Base-by-base conservation (phyloP, 2,888 invertebrate genomes). In the Microctonus hyperodae region DNA sequence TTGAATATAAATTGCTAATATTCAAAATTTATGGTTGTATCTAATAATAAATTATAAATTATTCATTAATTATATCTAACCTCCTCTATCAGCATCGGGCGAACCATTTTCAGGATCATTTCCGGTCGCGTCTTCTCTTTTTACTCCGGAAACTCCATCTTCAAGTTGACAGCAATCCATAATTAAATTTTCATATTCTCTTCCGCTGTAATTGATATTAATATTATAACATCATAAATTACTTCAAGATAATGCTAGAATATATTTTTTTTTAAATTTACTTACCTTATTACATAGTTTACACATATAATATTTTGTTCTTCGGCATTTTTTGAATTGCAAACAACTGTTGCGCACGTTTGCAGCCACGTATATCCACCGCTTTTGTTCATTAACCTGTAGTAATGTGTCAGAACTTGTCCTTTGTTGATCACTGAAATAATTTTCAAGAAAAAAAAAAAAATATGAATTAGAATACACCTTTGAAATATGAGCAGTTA, bases 251-350 rank as follows among this genome's bases (percentile, higher is more conserved):
- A n/a, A n/a, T n/a, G n/a, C n/a, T n/a, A n/a, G n/a, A n/a, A n/a
- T n/a, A n/a, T n/a, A n/a, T 63, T 53, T 10, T 31, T 1, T 25
- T 7, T 44, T 25, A 23, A 55, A 22, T 65, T 16, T 40, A 55
- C 68, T 86, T 86, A 96, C 96, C 96, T 97, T 80, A 98, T 92
- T 72, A 98, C 95, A 85, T 97, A 97, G 86, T 97, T 97, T 79
- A 98, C 96, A 82, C 97, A 97, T 74, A 98, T 96, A 77, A 98
- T 96, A 81, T 96, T 97, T 85, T 97, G 97, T 83, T 98, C 97
- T 72, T 98, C 97, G 6, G 95, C 94, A 80, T 96, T 97, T 86
- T 97, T 98, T 62, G 94, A 92, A 81, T 93, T 96, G 86, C 96
- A 97, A 66, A 98, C 94, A 51, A 97, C 95, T 0, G 97, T 98